Conservation (phyloP, 1,140 invertebrate genomes). For the Neodiprion virginianus region DNA sequence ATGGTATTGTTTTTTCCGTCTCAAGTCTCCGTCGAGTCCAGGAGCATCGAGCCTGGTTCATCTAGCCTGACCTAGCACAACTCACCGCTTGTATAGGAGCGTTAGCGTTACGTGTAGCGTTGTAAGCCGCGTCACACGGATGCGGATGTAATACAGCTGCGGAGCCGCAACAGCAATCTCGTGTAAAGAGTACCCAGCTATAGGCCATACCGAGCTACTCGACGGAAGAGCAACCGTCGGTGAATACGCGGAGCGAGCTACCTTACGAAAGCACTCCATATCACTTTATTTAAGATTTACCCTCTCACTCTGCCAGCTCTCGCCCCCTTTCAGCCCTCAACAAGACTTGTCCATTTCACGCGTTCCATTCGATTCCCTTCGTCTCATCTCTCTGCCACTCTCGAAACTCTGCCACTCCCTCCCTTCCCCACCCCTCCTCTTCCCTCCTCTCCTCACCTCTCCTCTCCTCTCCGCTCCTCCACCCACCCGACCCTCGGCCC, state of each 20-base stretch:
- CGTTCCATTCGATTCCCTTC: slow-evolving; percentile 40
- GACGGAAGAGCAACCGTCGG: no score
- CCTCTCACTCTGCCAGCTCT: slow-evolving; percentile 48
- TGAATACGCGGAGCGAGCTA: slow-evolving; percentile 45
- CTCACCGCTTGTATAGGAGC: no score
- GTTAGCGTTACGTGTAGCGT: no score
- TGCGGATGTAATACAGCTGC: no score
- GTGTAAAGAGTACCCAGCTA: no score
- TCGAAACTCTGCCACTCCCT: slow-evolving; percentile 8
- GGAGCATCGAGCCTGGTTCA: no score
- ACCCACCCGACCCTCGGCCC: slow-evolving; percentile 34
- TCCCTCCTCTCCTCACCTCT: slow-evolving; percentile 19
- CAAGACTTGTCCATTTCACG: slow-evolving; percentile 63
- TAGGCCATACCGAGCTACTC: no score
- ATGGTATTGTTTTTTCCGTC: no score
- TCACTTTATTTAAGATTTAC: slow-evolving; percentile 65
- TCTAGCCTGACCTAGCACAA: no score
- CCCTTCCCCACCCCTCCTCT: slow-evolving; percentile 35
- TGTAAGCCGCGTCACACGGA: no score
- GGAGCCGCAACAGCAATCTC: no score
- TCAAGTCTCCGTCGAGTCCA: no score
- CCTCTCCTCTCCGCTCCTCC: not conserved
- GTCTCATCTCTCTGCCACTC: slow-evolving; percentile 10
- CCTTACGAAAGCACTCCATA: slow-evolving; percentile 65
- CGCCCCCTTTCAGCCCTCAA: slow-evolving; percentile 60